Evolutionary conservation across 2,797 vertebrate genomes (phyloP), one percentile per base, ranked within the genome.

Genomic region (Corythornis leucogaster): DNA sequence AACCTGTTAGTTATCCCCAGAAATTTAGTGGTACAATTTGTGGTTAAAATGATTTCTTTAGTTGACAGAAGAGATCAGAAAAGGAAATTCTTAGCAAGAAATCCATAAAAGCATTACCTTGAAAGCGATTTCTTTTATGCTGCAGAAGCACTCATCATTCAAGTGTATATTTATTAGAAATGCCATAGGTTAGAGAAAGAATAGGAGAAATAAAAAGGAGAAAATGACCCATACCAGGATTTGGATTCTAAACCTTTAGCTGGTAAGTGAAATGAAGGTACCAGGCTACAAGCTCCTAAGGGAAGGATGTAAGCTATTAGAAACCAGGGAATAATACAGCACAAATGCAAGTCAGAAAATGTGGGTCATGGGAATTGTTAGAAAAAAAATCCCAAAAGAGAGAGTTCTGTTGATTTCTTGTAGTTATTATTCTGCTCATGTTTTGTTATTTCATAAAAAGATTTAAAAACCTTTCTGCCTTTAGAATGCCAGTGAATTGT

Each of bases 121-220:
- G 13, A 40, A 74, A 83, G 38, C 17, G 42, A 30, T 3, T 76
- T 61, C 42, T 90, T 91, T 67, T 90, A 43, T 59, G 48, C 46
- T 95, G 21, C 43, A 90, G 38, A 86, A 57, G 35, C 19, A 90
- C 69, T 88, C 83, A 59, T 86, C 61, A 62, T 83, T 92, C 40
- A 59, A 84, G 57, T 53, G 26, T 79, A 43, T 79, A 83, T 83
- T 85, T 87, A 70, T 90, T 87, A 83, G 58, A 89, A 90, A 85
- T 84, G 20, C 9, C 31, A 89, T 24, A 58, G 25, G 20, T 43
- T 79, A 80, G 54, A 91, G 70, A 66, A 92, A 85, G 28, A 62
- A 58, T 30, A n/a, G 26, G 31, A 83, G 40, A 74, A 85, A 74
- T n/a, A 54, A 68, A 59, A 55, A 64, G 33, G 26, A 63, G 9